Base-by-base conservation (phyloP, 2,888 invertebrate genomes). In the Entomobrya multifasciata region DNA sequence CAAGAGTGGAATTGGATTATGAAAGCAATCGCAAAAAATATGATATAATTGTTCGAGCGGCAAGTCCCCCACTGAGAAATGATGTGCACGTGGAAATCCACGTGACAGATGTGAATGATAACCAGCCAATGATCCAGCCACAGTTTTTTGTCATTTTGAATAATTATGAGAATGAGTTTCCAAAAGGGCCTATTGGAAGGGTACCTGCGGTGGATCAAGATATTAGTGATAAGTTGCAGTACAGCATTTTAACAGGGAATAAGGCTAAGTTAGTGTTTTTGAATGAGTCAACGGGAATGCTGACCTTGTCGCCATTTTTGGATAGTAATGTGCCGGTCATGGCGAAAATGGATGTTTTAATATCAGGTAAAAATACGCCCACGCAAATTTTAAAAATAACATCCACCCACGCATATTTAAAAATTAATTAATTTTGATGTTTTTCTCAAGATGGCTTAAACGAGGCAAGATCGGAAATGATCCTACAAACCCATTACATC, bases 161-260 rank as follows among this genome's bases (percentile, higher is more conserved):
- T 93, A 99, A 99, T 92, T 99, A 96, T 92, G 96, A 96, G 90
- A 97, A 98, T 91, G 96, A 97, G 92, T 99, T 99, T 92, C 98
- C 98, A 0, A 95, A 96, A n/a, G 96, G 96, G 0, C 95, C 97
- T 0, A 96, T 99, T 91, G 98, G 98, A 0, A 94, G 95, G 83
- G 96, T 99, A 44, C 99, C 99, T 0, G 99, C 98, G 0, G 95
- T 95, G 92, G 99, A 99, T 93, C 98, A 98, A 13, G 99, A 99
- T 93, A 97, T 98, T 36, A 96, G 96, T 5, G 98, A 98, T 92
- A 91, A 92, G 93, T 93, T 98, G 0, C 94, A 94, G 86, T 99
- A 97, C 93, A 94, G 95, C 44, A 96, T 99, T 87, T 92, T 98
- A 0, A 96, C 96, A 0, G 98, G 99, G 0, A 99, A 99, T 93